Evolutionary conservation across 2,888 invertebrate genomes (phyloP), one percentile per base, ranked within the genome.

Genomic region (Sarcophaga rosellei): DNA sequence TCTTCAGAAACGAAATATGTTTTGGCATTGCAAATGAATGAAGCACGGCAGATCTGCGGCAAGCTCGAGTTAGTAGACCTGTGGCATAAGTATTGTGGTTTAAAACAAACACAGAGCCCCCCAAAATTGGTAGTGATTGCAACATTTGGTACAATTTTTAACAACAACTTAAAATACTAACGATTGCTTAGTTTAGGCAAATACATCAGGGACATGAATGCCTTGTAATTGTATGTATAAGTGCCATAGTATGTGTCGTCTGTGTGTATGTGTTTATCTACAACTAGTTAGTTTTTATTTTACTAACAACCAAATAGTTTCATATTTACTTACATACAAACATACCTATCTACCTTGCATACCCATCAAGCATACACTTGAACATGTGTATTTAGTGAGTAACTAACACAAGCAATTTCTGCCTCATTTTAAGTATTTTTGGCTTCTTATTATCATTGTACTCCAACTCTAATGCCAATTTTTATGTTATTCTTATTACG

Each of bases 71-170:
- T 17, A 35, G 17, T 35, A n/a, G 15, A n/a, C 44, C 44, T 53
- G 15, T 15, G 53, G 53, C 17, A 15, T 53, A 15, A 53, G 53
- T 53, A 17, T 53, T 53, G 5, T 53, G 17, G 53, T 53, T 17
- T 53, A 53, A 44, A 44, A 17, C n/a, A 44, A n/a, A 69, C 69
- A 72, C 80, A 70, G 65, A 53, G 53, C 15, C 53, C 17, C 53
- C 84, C 86, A 86, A 84, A 88, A 88, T 86, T 88, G 88, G 88
- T 79, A 88, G 86, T 88, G 88, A 88, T 88, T 86, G 82, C 88
- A 88, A 86, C 88, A 88, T 84, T 88, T 84, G 82, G 85, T 81
- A 86, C 81, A 86, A 81, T 86, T 86, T 84, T 81, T 72, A 81
- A 75, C 84, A 86, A 78, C 86, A 81, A 84, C 74, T 78, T 81